A percentile compares a stretch with the other conserved stretches of the same genome.
Conservation (phyloP, 2,797 vertebrate genomes). For the Ceryle rudis region DNA sequence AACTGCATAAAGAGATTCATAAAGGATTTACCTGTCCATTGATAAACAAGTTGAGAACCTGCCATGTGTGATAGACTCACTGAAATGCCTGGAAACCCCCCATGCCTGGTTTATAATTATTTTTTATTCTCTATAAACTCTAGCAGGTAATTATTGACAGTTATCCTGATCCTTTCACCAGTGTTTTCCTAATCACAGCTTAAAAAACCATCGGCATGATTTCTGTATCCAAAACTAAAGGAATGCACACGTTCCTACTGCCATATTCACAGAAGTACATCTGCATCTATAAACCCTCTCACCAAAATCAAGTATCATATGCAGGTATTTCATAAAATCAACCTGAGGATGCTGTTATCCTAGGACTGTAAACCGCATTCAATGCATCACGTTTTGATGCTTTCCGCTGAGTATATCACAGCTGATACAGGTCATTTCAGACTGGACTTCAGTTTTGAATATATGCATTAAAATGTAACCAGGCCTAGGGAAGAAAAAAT, state of each 20-base stretch:
- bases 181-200: background rate
- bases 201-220: background rate
- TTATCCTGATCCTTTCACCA: background rate
- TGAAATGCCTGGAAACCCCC: background rate
- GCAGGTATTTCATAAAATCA: constrained; percentile 1
- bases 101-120: background rate
- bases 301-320: background rate
- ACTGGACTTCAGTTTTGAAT: constrained; percentile 48
- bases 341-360: background rate
- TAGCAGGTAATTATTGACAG: background rate
- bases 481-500: constrained; percentile 6
- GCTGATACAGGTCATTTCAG: constrained; percentile 42
- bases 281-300: background rate
- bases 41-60: background rate
- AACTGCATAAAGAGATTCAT: background rate
- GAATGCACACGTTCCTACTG: background rate
- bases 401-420: constrained; percentile 23
- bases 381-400: constrained; percentile 30
- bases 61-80: background rate
- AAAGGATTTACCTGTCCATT: background rate
- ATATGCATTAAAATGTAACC: constrained; percentile 38
- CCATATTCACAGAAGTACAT: background rate
- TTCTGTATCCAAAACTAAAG: constrained; percentile 14
- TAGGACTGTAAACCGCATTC: background rate
- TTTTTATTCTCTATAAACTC: background rate